A percentile compares a stretch with the other conserved stretches of the same genome.
These are phyloP conservation scores for Drosophila heteroneura DNA, from an alignment of 2,888 invertebrate species.

Conservation along the genomic window DNA sequence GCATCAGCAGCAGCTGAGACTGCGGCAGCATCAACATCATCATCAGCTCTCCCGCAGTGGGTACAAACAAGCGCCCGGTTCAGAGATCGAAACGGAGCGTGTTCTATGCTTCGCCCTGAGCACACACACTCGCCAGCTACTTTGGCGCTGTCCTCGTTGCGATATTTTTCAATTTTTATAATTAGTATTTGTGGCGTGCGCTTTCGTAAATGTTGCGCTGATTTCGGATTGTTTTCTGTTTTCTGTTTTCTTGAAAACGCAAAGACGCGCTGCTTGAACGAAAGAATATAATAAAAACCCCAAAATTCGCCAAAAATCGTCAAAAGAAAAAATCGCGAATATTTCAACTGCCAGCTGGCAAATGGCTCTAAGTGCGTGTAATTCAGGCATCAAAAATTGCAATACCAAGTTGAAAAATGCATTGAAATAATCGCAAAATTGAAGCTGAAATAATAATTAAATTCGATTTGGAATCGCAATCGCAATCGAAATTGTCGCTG, in stretches of 20 bases:
- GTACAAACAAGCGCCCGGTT: slow-evolving; percentile 40
- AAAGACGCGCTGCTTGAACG: slow-evolving; percentile 28
- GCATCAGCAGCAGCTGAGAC: not conserved
- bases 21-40: slow-evolving; percentile 1
- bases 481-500: slow-evolving; percentile 53
- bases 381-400: slow-evolving; percentile 18
- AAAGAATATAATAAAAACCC: slow-evolving; percentile 1
- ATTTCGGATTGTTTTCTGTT: slow-evolving; percentile 69
- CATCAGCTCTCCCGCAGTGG: slow-evolving; percentile 70
- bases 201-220: slow-evolving; percentile 81
- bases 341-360: slow-evolving; percentile 26
- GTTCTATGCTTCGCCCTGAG: slow-evolving; percentile 58
- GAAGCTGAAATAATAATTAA: slow-evolving; percentile 18
- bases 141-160: slow-evolving; percentile 64
- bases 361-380: slow-evolving; percentile 74
- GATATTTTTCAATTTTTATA: slow-evolving; percentile 81
- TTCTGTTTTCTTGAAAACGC: slow-evolving; percentile 35
- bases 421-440: slow-evolving; percentile 32
- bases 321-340: slow-evolving; percentile 22
- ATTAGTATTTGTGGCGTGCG: slow-evolving; percentile 82
- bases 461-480: slow-evolving; percentile 36
- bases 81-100: slow-evolving; percentile 63
- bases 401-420: slow-evolving; percentile 20
- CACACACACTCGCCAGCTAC: slow-evolving; percentile 67
- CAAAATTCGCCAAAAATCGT: slow-evolving; percentile 8